Evolutionary conservation across 2,888 invertebrate genomes (phyloP), one percentile per base, ranked within the genome.

Genomic region (Phyllotreta cruciferae): DNA sequence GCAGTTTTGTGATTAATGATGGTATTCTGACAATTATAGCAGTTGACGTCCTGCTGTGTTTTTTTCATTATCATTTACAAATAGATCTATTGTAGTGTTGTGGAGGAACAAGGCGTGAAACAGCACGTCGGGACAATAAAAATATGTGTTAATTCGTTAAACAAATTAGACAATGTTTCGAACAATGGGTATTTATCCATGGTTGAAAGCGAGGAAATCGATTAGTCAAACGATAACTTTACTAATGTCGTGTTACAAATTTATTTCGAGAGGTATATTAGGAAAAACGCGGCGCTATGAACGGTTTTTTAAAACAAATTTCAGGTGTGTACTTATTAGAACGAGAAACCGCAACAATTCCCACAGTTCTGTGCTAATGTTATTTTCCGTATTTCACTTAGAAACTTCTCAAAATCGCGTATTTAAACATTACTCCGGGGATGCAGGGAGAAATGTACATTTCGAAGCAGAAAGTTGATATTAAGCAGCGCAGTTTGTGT

Each of bases 71-170:
- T 50, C 34, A 42, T 9, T 41, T 50, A 58, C 50, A 39, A 49
- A 50, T 41, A 50, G 52, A 52, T 10, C 57, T 13, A 50, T 58
- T 58, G 58, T 58, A 47, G 24, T n/a, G 24, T 42, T 58, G 42
- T 50, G 24, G 24, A 24, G 24, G 24, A 24, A 24, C 24, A 24
- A 24, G 24, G 24, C 24, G 24, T 24, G 24, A 24, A 24, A 24
- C 1, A 24, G 24, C 24, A 24, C 24, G 24, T 24, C 24, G 24
- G 24, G 24, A 24, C 24, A 24, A 24, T 24, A 24, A 24, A 24
- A 24, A 24, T 24, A 24, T 24, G 24, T 24, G 24, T 24, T 24
- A 24, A 24, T 24, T 24, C 24, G 24, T 24, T 24, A 24, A 24
- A 24, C 24, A 24, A 24, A 24, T 24, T 24, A 24, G 24, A 24